Conservation (phyloP, 2,797 vertebrate genomes). For the Malacoctenus gilli region DNA sequence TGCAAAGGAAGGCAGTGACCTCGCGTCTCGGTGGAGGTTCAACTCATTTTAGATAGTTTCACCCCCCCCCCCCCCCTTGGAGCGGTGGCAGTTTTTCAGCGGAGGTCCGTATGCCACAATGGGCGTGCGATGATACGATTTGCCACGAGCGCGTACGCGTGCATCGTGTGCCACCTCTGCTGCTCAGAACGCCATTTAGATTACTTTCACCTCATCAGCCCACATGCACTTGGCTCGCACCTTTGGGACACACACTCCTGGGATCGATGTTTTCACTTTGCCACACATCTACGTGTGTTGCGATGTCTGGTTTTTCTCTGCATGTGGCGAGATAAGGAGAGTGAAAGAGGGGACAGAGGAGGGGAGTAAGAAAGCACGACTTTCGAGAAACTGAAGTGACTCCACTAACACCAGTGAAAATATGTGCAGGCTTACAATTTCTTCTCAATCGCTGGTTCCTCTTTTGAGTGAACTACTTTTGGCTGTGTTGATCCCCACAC, state of each 20-base stretch:
- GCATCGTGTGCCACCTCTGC: constrained; percentile 21
- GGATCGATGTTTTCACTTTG: constrained; percentile 62
- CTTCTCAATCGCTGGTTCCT: too few species aligned
- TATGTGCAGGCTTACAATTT: too few species aligned
- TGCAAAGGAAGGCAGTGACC: constrained; percentile 44
- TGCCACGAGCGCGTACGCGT: constrained; percentile 31
- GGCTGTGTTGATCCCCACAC: too few species aligned
- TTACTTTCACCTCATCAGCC: constrained; percentile 78
- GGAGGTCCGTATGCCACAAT: constrained; percentile 47
- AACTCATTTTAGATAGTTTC: constrained; percentile 66
- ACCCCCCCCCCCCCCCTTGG: constrained; percentile 53
- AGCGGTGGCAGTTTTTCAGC: constrained; percentile 42
- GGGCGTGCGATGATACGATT: constrained; percentile 59
- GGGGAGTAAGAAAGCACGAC: constrained; percentile 14
- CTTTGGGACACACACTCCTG: constrained; percentile 53
- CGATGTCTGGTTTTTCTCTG: constrained; percentile 29
- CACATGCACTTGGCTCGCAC: constrained; percentile 52
- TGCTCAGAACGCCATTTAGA: constrained; percentile 69
- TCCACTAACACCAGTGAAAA: neutral
- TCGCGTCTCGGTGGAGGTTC: constrained; percentile 53
- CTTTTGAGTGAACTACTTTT: too few species aligned
- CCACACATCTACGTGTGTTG: constrained; percentile 26
- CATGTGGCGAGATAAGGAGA: constrained; percentile 9
- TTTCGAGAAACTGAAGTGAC: too few species aligned
- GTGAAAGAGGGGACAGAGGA: constrained; percentile 11